These are phyloP conservation scores for Pimephales promelas DNA, from an alignment of 2,113 vertebrate species.

Conservation along the genomic window DNA sequence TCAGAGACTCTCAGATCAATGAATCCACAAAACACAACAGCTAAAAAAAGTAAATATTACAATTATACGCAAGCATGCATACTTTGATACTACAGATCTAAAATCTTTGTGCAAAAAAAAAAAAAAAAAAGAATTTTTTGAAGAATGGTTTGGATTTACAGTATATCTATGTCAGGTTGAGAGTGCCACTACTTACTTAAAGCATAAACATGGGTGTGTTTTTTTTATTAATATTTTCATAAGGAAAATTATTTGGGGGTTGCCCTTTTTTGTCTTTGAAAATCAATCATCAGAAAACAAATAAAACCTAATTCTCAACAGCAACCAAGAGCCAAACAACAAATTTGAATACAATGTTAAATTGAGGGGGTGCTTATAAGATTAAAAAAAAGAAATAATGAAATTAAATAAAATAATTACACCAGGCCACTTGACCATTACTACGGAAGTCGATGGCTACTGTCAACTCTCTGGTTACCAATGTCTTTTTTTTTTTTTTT, in stretches of 20 bases:
- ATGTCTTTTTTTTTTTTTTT: no score
- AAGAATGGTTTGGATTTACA: neutral
- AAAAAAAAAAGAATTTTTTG: constrained; percentile 4
- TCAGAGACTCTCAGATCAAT: constrained; percentile 29
- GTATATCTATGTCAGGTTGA: neutral
- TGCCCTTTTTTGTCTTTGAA: neutral
- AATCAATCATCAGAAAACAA: neutral
- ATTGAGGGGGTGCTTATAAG: neutral
- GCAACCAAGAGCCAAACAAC: neutral
- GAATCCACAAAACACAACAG: constrained; percentile 33
- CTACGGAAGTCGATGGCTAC: no score
- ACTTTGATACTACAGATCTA: constrained; percentile 10
- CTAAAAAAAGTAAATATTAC: constrained; percentile 28
- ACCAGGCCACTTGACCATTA: no score
- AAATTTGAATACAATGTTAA: neutral
- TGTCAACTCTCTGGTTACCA: no score
- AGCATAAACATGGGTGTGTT: neutral
- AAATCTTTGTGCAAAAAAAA: neutral
- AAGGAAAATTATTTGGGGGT: neutral
- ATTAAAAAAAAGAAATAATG: neutral
- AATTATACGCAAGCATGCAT: constrained; percentile 29
- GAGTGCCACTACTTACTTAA: neutral
- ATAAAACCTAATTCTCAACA: neutral
- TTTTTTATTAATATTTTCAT: neutral
- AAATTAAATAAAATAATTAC: neutral